Conservation (phyloP, 2,113 vertebrate genomes). For the Lasiurus borealis region DNA sequence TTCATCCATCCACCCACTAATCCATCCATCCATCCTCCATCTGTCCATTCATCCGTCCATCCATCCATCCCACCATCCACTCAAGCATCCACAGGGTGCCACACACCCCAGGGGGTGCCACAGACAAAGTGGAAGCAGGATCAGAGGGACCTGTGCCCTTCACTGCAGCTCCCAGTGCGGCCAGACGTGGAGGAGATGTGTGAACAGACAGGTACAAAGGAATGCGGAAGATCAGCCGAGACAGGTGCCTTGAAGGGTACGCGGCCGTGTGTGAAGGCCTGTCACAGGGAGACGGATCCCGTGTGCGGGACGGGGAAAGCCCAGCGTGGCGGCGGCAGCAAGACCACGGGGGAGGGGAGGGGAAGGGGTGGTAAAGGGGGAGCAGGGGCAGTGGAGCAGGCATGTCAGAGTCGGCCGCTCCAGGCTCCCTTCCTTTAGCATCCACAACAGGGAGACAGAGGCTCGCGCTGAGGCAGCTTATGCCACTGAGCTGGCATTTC, state of each 20-base stretch:
- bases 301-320: neutral
- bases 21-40: neutral
- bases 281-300: accelerated
- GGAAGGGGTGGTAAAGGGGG: too few relatives aligned
- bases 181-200: neutral
- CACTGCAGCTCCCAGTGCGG: neutral
- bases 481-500: neutral
- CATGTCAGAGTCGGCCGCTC: accelerated
- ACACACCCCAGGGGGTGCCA: neutral
- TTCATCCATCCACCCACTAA: too few relatives aligned
- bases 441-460: neutral
- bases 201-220: neutral
- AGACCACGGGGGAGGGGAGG: accelerated
- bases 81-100: neutral
- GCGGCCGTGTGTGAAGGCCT: neutral
- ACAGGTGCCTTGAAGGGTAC: neutral
- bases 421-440: neutral
- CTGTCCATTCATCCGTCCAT: neutral
- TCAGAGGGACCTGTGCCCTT: neutral
- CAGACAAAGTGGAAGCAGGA: neutral
- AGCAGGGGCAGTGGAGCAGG: neutral
- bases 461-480: neutral
- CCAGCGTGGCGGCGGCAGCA: accelerated
- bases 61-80: neutral
- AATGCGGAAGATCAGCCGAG: neutral